phyloP scores from a whole-genome alignment of 2,797 vertebrate species.

The Anableps anableps region DNA sequence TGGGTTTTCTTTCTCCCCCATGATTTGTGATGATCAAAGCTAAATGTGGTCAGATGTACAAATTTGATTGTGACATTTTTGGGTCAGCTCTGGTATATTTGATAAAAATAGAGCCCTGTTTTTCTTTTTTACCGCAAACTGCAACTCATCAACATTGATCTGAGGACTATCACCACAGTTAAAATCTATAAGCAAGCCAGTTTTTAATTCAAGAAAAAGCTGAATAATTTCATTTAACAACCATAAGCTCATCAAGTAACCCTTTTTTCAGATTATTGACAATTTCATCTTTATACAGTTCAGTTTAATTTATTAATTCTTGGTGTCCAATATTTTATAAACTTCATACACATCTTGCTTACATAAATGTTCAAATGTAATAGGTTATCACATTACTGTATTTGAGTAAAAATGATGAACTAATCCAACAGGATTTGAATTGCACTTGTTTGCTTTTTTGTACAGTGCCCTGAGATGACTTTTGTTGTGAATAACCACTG shows the following conservation, averaged over 20 bases:
- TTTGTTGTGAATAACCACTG: constrained; percentile 4
- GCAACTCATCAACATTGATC: background rate
- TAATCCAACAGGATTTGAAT: background rate
- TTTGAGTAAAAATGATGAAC: background rate
- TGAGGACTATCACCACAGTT: background rate
- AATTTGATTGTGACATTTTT: background rate
- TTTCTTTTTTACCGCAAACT: background rate
- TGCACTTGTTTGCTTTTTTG: constrained; percentile 1
- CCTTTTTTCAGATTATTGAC: background rate
- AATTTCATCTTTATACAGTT: background rate
- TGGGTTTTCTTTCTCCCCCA: background rate
- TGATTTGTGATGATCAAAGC: background rate
- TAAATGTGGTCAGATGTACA: background rate
- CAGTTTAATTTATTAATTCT: background rate
- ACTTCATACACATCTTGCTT: background rate
- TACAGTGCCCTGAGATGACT: background rate
- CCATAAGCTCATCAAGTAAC: background rate
- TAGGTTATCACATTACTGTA: background rate
- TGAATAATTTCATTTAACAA: background rate
- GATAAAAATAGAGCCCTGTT: background rate
- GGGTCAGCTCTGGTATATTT: background rate
- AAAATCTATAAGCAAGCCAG: background rate
- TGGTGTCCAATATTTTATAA: background rate
- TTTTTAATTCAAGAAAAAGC: background rate
- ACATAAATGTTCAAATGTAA: background rate